phyloP scores from a whole-genome alignment of 1,140 invertebrate species.

The Linepithema humile region DNA sequence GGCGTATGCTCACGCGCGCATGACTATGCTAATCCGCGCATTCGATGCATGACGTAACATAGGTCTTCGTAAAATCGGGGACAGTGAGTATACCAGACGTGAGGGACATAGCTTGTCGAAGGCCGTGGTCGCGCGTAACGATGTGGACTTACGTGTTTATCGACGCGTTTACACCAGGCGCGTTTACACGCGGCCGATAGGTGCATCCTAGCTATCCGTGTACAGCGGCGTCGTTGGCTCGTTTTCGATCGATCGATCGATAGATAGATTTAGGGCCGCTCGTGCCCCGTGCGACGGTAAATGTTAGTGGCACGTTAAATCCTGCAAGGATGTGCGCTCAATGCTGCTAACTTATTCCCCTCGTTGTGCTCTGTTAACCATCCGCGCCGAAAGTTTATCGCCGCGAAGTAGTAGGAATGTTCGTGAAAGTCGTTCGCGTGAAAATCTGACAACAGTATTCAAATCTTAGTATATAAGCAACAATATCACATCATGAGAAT shows the following conservation, averaged over 20 bases:
- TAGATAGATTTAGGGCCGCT: constrained; percentile 31
- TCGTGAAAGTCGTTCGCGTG: neutral
- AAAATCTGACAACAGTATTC: no score
- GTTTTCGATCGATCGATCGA: constrained; percentile 29
- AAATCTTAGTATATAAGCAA: no score
- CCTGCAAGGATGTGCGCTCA: constrained; percentile 32
- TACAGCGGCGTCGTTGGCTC: constrained; percentile 16
- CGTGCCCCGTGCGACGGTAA: neutral
- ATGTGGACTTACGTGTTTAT: constrained; percentile 74
- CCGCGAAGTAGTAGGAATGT: neutral
- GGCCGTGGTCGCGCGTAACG: constrained; percentile 68
- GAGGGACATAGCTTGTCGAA: constrained; percentile 63
- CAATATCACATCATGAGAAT: no score
- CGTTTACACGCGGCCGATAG: constrained; percentile 61
- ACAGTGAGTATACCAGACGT: constrained; percentile 59
- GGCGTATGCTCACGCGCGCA: constrained; percentile 25
- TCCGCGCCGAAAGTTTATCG: neutral
- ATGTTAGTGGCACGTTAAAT: constrained; percentile 50
- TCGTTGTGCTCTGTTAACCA: neutral
- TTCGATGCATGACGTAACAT: constrained; percentile 48
- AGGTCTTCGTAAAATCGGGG: constrained; percentile 66
- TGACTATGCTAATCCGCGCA: constrained; percentile 57
- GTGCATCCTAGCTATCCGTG: constrained; percentile 16
- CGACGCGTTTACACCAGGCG: constrained; percentile 66
- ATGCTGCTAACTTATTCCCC: neutral